A percentile compares a stretch with the other conserved stretches of the same genome.
These are phyloP conservation scores for Amphimallon solstitiale DNA, from an alignment of 2,888 invertebrate genomes.

Conservation along the genomic window DNA sequence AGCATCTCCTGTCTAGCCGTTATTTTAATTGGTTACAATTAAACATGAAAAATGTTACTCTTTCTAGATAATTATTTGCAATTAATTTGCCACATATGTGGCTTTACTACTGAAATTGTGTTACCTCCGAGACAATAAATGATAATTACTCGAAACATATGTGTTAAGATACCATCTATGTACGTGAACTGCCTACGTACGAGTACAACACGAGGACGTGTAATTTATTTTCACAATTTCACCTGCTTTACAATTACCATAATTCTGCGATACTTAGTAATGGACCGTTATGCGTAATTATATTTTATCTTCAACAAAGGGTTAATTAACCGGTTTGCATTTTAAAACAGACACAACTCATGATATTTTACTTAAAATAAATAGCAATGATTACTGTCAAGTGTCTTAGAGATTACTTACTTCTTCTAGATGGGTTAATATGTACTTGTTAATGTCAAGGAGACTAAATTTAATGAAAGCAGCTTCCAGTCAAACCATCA, in stretches of 20 bases:
- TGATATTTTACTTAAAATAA: constrained; percentile 10
- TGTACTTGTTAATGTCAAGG: no score
- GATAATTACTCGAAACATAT: constrained; percentile 34
- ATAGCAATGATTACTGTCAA: not conserved
- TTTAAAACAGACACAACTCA: not conserved
- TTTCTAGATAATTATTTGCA: constrained; percentile 41
- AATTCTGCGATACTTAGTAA: constrained; percentile 28
- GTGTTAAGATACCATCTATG: constrained; percentile 37
- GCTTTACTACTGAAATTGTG: constrained; percentile 38
- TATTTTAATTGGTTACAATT: constrained; percentile 42
- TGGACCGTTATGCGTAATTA: constrained; percentile 27
- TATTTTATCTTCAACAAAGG: constrained; percentile 21
- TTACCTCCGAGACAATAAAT: constrained; percentile 38
- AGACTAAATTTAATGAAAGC: no score
- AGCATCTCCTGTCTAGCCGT: constrained; percentile 28
- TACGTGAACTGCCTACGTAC: constrained; percentile 33
- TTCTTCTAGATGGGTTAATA: not conserved
- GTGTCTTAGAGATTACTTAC: not conserved
- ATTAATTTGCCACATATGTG: constrained; percentile 40
- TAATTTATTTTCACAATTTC: constrained; percentile 36
- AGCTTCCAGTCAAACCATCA: no score
- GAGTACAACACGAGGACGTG: not conserved
- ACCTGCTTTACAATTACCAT: constrained; percentile 35
- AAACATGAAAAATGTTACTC: constrained; percentile 40
- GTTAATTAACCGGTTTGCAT: constrained; percentile 7